A percentile compares a stretch with the other conserved stretches of the same genome.
Evolutionary conservation across 2,797 vertebrate genomes (phyloP).

Genomic region (Novumbra hubbsi): DNA sequence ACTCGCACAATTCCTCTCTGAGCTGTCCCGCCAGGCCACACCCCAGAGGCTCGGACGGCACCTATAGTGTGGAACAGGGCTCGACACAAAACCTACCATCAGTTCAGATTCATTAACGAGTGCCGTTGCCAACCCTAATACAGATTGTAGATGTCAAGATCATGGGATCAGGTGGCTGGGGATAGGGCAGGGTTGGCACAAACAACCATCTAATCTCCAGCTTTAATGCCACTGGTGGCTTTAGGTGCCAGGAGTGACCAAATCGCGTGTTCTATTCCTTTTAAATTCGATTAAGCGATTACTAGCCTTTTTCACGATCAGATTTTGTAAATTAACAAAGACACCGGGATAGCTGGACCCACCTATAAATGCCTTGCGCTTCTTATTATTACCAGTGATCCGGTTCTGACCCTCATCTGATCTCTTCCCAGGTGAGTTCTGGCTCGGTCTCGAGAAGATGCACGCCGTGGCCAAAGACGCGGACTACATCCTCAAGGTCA

Average conservation of each 20-base stretch:
- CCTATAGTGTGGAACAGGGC: neutral
- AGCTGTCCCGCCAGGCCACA: neutral
- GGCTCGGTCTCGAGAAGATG: constrained; percentile 91
- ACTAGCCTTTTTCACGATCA: neutral
- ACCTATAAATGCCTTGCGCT: neutral
- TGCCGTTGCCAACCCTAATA: constrained; percentile 8
- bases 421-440: constrained; percentile 85
- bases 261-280: constrained; percentile 14
- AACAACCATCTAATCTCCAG: constrained; percentile 17
- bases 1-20: constrained; percentile 9
- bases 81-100: neutral
- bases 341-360: neutral
- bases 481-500: constrained; percentile 76
- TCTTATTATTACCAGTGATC: neutral
- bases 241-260: constrained; percentile 24
- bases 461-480: constrained; percentile 75
- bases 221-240: constrained; percentile 26
- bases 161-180: constrained; percentile 27
- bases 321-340: neutral
- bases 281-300: constrained; percentile 21
- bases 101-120: constrained; percentile 20
- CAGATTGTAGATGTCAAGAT: constrained; percentile 15
- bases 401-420: constrained; percentile 5
- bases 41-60: neutral
- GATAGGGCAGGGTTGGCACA: constrained; percentile 11